A percentile compares a stretch with the other conserved stretches of the same genome.
These are phyloP conservation scores for Formica exsecta DNA, from an alignment of 1,140 invertebrate genomes.

Conservation along the genomic window DNA sequence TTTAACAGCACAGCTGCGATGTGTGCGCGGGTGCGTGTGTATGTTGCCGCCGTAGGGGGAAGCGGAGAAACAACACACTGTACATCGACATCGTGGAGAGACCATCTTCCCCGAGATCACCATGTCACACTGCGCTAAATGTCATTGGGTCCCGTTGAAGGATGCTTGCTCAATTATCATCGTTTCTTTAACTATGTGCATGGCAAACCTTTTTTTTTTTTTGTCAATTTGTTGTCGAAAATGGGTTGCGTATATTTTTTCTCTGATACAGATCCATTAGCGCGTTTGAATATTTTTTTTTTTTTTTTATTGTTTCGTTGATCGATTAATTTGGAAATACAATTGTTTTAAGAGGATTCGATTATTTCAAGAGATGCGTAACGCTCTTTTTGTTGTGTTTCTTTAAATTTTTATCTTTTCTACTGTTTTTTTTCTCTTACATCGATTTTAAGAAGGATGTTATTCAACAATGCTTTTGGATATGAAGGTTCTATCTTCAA, in stretches of 20 bases:
- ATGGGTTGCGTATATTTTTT: neutral
- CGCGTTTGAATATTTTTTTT: neutral
- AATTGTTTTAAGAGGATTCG: neutral
- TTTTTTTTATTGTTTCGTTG: neutral
- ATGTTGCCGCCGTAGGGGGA: slow-evolving; percentile 64
- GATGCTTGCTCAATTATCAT: slow-evolving; percentile 81
- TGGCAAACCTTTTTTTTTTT: neutral
- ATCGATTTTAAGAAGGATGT: neutral
- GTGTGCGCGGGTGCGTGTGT: slow-evolving; percentile 1
- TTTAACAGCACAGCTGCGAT: slow-evolving; percentile 54
- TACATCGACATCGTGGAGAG: slow-evolving; percentile 73
- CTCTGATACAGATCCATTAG: neutral
- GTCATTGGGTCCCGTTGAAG: slow-evolving; percentile 82
- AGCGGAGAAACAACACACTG: slow-evolving; percentile 74
- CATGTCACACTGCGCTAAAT: slow-evolving; percentile 81
- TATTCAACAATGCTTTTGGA: neutral
- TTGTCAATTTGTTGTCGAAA: neutral
- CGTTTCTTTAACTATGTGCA: slow-evolving; percentile 69
- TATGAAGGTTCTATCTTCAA: neutral
- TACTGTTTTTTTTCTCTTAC: slow-evolving; percentile 10
- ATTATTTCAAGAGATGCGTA: neutral
- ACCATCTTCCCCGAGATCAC: slow-evolving; percentile 79
- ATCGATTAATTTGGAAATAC: neutral
- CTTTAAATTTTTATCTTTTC: neutral
- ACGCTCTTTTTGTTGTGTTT: neutral